These are phyloP conservation scores for Willisornis vidua DNA, from an alignment of 2,113 vertebrate species.

Conservation along the genomic window DNA sequence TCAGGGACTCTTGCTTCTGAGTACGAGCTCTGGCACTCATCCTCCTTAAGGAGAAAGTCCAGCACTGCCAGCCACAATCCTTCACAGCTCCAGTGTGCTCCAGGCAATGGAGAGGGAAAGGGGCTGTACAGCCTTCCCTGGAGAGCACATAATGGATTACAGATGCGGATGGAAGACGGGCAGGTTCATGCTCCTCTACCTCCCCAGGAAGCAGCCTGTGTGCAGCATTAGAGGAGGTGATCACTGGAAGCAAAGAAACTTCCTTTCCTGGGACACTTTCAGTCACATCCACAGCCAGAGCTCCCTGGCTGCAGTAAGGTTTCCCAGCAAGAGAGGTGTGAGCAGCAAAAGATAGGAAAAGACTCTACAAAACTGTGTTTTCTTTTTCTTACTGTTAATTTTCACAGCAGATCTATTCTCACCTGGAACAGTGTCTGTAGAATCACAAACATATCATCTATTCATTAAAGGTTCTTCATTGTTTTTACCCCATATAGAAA, in stretches of 20 bases:
- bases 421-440: neutral
- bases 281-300: neutral
- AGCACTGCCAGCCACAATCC: neutral
- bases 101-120: accelerated
- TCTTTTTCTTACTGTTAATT: neutral
- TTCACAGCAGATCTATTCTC: neutral
- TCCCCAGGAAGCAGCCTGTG: neutral
- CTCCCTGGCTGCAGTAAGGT: neutral
- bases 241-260: neutral
- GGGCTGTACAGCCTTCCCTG: neutral
- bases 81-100: neutral
- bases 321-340: neutral
- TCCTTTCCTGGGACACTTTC: neutral
- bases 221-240: accelerated
- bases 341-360: neutral
- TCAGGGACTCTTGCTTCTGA: neutral
- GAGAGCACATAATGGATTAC: accelerated
- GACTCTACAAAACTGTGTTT: neutral
- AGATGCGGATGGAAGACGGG: accelerated
- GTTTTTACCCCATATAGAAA: neutral
- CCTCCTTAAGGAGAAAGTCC: neutral
- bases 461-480: neutral
- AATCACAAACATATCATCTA: neutral
- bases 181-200: accelerated
- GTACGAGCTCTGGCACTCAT: neutral